These are phyloP conservation scores for Caenorhabditis imperialis DNA, from an alignment of 2,888 invertebrate genomes.

Conservation along the genomic window DNA sequence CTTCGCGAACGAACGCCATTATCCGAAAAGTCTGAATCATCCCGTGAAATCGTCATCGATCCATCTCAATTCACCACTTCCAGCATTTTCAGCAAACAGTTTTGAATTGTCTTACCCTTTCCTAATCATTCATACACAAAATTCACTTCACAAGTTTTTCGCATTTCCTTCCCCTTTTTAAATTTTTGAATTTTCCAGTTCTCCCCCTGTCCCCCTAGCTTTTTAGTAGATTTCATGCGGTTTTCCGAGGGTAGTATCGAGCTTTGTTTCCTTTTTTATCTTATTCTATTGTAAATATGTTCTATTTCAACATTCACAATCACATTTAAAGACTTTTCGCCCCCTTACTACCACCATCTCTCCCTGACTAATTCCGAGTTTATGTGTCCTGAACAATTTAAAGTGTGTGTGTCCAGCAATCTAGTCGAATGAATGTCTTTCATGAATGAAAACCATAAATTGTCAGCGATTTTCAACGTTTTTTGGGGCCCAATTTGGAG, in stretches of 20 bases:
- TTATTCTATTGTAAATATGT: conserved; percentile 5
- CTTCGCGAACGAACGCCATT: conserved; percentile 51
- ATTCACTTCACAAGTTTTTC: conserved; percentile 36
- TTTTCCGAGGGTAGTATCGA: conserved; percentile 47
- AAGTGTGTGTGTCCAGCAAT: conserved; percentile 22
- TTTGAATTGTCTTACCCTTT: conserved; percentile 1
- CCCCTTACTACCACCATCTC: not conserved
- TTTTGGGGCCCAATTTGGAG: too few relatives aligned
- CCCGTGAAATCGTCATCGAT: conserved; percentile 44
- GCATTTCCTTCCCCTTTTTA: conserved; percentile 27
- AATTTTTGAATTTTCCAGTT: conserved; percentile 15
- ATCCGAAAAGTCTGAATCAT: conserved; percentile 47
- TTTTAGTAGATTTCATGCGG: conserved; percentile 28
- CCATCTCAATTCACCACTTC: conserved; percentile 47
- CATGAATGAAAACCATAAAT: conserved; percentile 24
- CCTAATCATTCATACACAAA: conserved; percentile 2
- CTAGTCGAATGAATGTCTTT: conserved; percentile 54
- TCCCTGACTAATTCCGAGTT: conserved; percentile 17
- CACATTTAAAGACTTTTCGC: not conserved
- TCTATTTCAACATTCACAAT: conserved; percentile 10
- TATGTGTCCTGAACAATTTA: not conserved
- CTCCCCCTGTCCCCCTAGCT: too few relatives aligned
- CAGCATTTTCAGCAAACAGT: conserved; percentile 41
- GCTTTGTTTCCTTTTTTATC: conserved; percentile 25
- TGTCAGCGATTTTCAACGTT: conserved; percentile 9